Base-by-base conservation (phyloP, 2,888 invertebrate genomes). In the Drosophila neonasuta region DNA sequence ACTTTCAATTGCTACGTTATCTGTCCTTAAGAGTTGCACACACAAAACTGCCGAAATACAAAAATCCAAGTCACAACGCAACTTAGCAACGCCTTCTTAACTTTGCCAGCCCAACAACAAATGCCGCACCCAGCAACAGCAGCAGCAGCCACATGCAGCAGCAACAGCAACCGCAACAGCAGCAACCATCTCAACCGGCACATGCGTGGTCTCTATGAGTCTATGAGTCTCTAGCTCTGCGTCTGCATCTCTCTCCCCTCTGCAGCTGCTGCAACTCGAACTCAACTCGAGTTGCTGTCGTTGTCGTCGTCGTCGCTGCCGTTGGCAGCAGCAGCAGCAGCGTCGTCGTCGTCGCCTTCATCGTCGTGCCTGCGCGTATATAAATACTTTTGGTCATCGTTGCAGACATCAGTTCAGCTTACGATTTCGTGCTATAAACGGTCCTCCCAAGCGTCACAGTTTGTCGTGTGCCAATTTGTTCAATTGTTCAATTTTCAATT, bases 351-450 rank as follows among this genome's bases (percentile, higher is more conserved):
- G 32, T 32, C 32, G 32, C 32, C 32, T 8, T 32, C 10, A 10
- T 32, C 32, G 32, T 8, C 39, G 39, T 68, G 71, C 64, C 74
- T 76, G 86, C 79, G 90, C 88, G 88, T 91, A 90, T 90, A 91
- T 90, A 91, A 91, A 90, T 89, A 87, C 88, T 91, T 91, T 91
- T 91, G 90, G 90, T 89, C 90, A 91, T 91, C 89, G 87, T 86
- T 86, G 86, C 79, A 88, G 81, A 80, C 90, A 91, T 90, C 91
- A 91, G 91, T 91, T 90, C 86, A 88, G 83, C 86, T 86, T 78
- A 86, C 88, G 88, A 89, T 88, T 89, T 88, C 89, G 88, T 87
- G 87, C 89, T 88, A 69, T 79, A 73, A 90, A 89, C 90, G 89
- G 89, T 89, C 87, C 86, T 82, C 79, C 44, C 58, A 63, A 68